Percentiles rank a stretch among this genome's conserved stretches.
Conservation (phyloP, 2,113 vertebrate species). For the Chunga burmeisteri region DNA sequence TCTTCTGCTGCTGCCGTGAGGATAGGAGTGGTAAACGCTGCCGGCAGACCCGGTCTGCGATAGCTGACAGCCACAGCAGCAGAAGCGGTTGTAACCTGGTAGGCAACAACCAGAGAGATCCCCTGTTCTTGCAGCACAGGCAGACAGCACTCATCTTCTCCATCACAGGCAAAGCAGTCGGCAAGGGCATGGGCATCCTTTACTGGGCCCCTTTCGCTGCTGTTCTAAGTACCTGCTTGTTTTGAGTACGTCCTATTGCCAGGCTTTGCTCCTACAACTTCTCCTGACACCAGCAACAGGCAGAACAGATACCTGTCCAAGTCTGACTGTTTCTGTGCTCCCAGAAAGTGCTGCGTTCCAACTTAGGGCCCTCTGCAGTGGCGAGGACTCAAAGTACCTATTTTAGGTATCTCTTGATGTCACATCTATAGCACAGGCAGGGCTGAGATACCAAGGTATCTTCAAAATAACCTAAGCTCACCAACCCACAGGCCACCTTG, state of each 20-base stretch:
- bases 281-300: neutral
- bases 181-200: neutral
- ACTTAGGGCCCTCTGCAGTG: neutral
- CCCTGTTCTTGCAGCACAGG: neutral
- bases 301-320: neutral
- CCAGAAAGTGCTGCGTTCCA: neutral
- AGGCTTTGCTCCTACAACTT: neutral
- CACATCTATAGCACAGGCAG: neutral
- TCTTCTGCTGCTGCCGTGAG: neutral
- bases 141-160: neutral
- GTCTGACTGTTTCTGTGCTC: neutral
- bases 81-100: neutral
- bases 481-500: neutral
- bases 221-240: neutral
- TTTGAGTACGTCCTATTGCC: neutral
- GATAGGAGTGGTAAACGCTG: too few relatives aligned
- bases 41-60: neutral
- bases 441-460: neutral
- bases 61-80: neutral
- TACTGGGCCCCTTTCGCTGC: neutral
- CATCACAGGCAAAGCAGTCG: neutral
- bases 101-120: neutral
- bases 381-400: rapidly evolving
- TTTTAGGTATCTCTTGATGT: neutral
- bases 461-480: neutral